Evolutionary conservation across 1,140 invertebrate species (phyloP), one percentile per base, ranked within the genome.

Genomic region (Elymnias hypermnestra): DNA sequence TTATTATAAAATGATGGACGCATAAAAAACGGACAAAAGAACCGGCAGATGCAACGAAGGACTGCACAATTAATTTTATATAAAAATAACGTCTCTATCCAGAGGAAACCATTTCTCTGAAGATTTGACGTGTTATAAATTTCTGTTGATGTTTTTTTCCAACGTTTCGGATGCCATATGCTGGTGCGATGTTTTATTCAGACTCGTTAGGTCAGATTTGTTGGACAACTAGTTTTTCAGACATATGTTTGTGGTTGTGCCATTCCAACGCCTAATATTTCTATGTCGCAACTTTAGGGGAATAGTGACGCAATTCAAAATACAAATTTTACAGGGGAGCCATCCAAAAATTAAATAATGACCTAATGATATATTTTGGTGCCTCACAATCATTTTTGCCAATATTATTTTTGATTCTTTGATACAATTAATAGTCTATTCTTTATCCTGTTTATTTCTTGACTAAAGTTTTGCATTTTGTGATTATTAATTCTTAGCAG

Each of bases 121-220:
- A 70, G 67, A 79, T 81, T 78, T 77, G 74, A 77, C 75, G 72
- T 65, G 72, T 75, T 83, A 82, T 83, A 85, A 77, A 82, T 82
- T 83, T 77, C 60, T 63, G 51, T 67, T 67, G 63, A 67, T 61
- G 56, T 64, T 63, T 73, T 76, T 75, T 76, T 57, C 63, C 56
- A 25, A 55, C 38, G 55, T 57, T 39, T 57, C 49, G 57, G 43
- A 49, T 50, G 52, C 62, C 69, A 74, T 76, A 70, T 76, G 75
- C 59, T 57, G 43, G 45, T 60, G 43, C 46, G 47, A 63, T 73
- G 57, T 75, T 72, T 70, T 70, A 69, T 66, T 76, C 67, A 62
- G 48, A 9, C 33, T 13, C 36, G 44, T 43, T 42, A 29, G 51
- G 42, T 53, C 48, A 52, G 49, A 45, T 54, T 47, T 54, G 64